Conservation (phyloP, 1,140 invertebrate species). For the Anoplophora glabripennis region DNA sequence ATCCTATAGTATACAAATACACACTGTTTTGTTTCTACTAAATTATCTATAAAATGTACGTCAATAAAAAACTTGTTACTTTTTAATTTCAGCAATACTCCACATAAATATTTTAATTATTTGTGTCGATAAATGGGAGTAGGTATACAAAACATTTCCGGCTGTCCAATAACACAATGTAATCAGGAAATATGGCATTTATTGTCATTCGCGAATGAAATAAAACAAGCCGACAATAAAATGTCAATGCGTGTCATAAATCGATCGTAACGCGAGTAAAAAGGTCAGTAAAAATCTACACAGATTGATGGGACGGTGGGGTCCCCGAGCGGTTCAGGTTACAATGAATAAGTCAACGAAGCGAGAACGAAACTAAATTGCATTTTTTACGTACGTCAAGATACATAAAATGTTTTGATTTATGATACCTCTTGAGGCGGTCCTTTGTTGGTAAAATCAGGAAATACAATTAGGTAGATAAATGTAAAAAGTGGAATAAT, state of each 20-base stretch:
- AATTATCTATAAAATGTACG: too few relatives aligned
- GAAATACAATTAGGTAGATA: conserved; percentile 51
- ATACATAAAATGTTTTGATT: conserved; percentile 44
- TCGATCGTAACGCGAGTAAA: conserved; percentile 22
- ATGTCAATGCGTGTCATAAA: conserved; percentile 28
- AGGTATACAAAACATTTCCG: too few relatives aligned
- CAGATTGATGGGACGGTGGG: neutral
- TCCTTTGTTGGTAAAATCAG: conserved; percentile 43
- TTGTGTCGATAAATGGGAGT: too few relatives aligned
- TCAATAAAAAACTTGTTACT: too few relatives aligned
- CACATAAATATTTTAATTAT: too few relatives aligned
- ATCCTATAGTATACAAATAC: too few relatives aligned
- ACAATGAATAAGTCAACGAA: conserved; percentile 26
- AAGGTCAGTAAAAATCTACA: conserved; percentile 24
- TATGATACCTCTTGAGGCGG: conserved; percentile 45
- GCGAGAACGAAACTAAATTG: conserved; percentile 33
- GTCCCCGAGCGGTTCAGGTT: conserved; percentile 13
- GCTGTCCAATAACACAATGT: too few relatives aligned
- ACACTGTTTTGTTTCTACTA: too few relatives aligned
- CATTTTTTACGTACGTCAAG: conserved; percentile 42
- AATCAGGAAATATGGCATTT: too few relatives aligned
- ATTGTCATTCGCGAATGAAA: conserved; percentile 10
- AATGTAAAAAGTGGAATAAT: conserved; percentile 50
- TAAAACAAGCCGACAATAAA: conserved; percentile 21
- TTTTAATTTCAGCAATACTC: too few relatives aligned